Base-by-base conservation (phyloP, 2,888 invertebrate species). In the Gymnosoma rotundatum region DNA sequence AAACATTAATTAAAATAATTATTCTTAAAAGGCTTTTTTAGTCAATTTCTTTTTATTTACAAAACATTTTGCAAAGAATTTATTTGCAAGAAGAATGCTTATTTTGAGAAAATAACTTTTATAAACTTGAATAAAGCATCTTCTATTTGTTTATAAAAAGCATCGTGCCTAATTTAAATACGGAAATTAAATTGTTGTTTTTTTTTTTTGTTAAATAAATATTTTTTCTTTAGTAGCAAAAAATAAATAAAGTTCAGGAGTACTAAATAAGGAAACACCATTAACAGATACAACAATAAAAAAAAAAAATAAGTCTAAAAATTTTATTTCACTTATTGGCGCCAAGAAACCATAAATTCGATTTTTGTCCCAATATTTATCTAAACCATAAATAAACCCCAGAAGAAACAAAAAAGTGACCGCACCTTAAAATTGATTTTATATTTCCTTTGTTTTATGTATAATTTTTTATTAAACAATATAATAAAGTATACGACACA, bases 351-450 rank as follows among this genome's bases (percentile, higher is more conserved):
- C 52, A 81, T 84, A 70, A 83, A 76, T 42, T 67, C 61, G 16
- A 50, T 42, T 72, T 76, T 76, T 83, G 79, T 78, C 63, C 73
- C 63, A 74, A 73, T 78, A 63, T 64, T 78, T 84, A 81, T 84
- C 84, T 81, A 78, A 80, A 84, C 78, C 74, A 84, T 84, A 84
- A 84, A 84, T 84, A 81, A 80, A 56, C 32, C 54, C 42, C 21
- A 64, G 32, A 38, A 63, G 36, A 61, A 78, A 64, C 52, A 2
- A 61, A 58, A 66, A 42, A 64, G 52, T n/a, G 36, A 78, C 81
- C 84, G 78, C 84, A 84, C 84, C 84, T 78, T 81, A 78, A 84
- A 84, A 78, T 69, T 74, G 73, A 66, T 74, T 81, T 78, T 84
- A 70, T 84, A 84, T 70, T 84, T 78, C 73, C 80, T 81, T 81